Percentiles rank a stretch among this genome's conserved stretches.
Evolutionary conservation across 30 jellyfish, hydroid and myxozoan genomes (phyloP).

Genomic region (Aurelia sp.): DNA sequence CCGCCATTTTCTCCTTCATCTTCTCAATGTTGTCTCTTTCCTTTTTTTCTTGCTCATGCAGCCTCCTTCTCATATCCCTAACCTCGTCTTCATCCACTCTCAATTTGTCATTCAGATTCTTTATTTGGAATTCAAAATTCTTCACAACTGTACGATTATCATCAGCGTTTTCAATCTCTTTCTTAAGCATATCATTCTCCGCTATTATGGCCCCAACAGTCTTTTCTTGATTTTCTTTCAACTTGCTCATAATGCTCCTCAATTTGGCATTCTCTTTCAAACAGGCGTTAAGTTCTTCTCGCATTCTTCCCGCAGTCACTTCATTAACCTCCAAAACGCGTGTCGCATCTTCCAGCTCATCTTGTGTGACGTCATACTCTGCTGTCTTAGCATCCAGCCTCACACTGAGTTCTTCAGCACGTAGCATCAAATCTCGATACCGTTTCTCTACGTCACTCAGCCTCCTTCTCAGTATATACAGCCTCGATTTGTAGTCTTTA

Average conservation of each 20-base stretch:
- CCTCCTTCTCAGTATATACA: constrained; percentile 93
- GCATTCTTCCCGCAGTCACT: constrained; percentile 41
- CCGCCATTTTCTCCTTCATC: constrained; percentile 38
- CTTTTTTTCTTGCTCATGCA: constrained; percentile 38
- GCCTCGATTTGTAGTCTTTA: constrained; percentile 91
- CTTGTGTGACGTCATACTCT: constrained; percentile 98
- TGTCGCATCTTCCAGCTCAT: constrained; percentile 93
- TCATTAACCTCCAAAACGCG: constrained; percentile 89
- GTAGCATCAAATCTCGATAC: constrained; percentile 89
- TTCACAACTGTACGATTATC: constrained; percentile 55
- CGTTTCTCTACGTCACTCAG: constrained; percentile 95
- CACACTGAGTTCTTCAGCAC: constrained; percentile 93
- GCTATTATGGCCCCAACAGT: constrained; percentile 81
- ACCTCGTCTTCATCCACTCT: constrained; percentile 56
- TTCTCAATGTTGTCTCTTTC: constrained; percentile 51
- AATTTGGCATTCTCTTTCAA: constrained; percentile 74
- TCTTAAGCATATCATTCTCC: constrained; percentile 77
- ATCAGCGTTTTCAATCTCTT: constrained; percentile 34
- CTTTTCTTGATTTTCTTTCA: constrained; percentile 75
- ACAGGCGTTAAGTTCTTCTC: constrained; percentile 43
- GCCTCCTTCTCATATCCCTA: constrained; percentile 51
- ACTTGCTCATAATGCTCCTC: constrained; percentile 54
- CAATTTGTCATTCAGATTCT: constrained; percentile 23
- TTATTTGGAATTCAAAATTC: constrained; percentile 25
- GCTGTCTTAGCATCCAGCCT: constrained; percentile 97